Base-by-base conservation (phyloP, 2,797 vertebrate genomes). In the Danio kyathit region DNA sequence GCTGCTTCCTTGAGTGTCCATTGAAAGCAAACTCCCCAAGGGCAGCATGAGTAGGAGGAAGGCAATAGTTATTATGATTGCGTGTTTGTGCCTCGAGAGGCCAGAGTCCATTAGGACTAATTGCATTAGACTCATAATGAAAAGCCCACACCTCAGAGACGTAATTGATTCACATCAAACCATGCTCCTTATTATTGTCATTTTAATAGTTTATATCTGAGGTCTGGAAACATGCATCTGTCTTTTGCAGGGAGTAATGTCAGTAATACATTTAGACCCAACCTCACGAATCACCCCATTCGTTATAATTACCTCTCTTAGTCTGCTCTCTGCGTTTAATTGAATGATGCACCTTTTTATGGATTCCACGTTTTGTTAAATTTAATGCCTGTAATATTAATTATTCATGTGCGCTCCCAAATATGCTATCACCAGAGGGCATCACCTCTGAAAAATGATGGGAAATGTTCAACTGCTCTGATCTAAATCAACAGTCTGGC, bases 61-160 rank as follows among this genome's bases (percentile, higher is more conserved):
- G 21, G 19, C 38, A 59, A 60, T 41, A 48, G 74, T 77, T 70
- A 84, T 84, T 69, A 84, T 67, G 78, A 81, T 79, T 77, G 17
- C 69, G 71, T 71, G 80, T 60, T 72, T 52, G 83, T 76, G 72
- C 70, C 77, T 78, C 6, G 16, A 52, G 61, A 80, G 60, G 48
- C 73, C 60, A 74, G 66, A 76, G 74, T 80, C 82, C 76, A 87
- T 86, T 87, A 82, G 72, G 57, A 38, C 44, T 80, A 86, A 84
- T 79, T 81, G 54, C 73, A 81, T 81, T 61, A 86, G 72, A 59
- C 70, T 48, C 70, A 13, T 80, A 84, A 81, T 82, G 60, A 80
- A 67, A 82, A 70, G 51, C 74, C 38, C 17, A 56, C 82, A 81
- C 74, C 76, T 81, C 63, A 72, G 10, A 69, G 54, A 69, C 13